These are phyloP conservation scores for Apodemus sylvaticus DNA, from an alignment of 2,113 vertebrate species.

Conservation along the genomic window DNA sequence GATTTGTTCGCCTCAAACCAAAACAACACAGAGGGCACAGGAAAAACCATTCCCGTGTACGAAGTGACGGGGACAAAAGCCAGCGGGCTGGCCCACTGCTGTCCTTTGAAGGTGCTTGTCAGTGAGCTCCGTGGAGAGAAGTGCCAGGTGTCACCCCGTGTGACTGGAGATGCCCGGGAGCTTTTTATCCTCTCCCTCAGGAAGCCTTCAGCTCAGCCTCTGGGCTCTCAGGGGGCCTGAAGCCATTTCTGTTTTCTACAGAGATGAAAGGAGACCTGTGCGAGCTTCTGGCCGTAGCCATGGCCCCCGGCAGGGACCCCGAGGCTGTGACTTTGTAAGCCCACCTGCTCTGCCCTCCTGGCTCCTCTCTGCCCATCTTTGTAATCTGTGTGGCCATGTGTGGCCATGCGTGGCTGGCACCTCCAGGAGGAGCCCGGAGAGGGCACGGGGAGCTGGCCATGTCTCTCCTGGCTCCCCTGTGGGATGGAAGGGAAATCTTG, in stretches of 20 bases:
- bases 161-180: constrained; percentile 39
- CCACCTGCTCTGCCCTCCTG: constrained; percentile 31
- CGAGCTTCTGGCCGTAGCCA: constrained; percentile 52
- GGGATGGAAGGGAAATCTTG: background rate
- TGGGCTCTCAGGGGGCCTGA: constrained; percentile 44
- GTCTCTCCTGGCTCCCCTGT: rapidly evolving
- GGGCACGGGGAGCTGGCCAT: background rate
- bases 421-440: constrained; percentile 12
- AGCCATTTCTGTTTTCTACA: constrained; percentile 51
- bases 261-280: constrained; percentile 62
- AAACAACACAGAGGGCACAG: constrained; percentile 59
- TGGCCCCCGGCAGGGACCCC: constrained; percentile 50
- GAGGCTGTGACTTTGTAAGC: constrained; percentile 52
- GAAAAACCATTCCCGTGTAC: constrained; percentile 21
- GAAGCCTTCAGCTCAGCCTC: constrained; percentile 63
- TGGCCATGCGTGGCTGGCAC: no score
- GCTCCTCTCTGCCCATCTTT: background rate
- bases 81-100: background rate
- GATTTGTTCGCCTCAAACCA: constrained; percentile 56
- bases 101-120: constrained; percentile 70
- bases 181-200: constrained; percentile 28
- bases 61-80: constrained; percentile 59
- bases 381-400: background rate
- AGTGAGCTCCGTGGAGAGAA: background rate
- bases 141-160: constrained; percentile 55